Evolutionary conservation across 1,140 invertebrate genomes (phyloP).

Genomic region (Cotesia chilonis): DNA sequence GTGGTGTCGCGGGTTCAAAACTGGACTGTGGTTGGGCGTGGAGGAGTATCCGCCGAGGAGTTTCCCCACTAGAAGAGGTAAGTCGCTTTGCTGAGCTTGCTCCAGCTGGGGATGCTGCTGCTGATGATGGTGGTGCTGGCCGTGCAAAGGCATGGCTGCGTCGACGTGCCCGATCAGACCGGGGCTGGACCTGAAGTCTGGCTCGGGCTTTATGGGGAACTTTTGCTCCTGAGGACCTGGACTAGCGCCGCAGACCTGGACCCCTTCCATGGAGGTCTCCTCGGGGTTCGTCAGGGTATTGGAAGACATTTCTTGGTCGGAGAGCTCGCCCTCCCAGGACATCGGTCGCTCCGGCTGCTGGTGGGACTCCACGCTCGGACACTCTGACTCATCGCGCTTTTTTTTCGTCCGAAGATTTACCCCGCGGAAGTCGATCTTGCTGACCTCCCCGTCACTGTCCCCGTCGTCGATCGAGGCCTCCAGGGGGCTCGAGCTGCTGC

Average conservation of each 20-base stretch:
- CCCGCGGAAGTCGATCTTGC: constrained; percentile 68
- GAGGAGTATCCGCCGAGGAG: constrained; percentile 71
- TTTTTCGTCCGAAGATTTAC: constrained; percentile 69
- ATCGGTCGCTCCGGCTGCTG: constrained; percentile 76
- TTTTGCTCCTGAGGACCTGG: constrained; percentile 60
- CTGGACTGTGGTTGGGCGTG: constrained; percentile 73
- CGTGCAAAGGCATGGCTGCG: constrained; percentile 48
- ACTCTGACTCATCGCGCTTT: constrained; percentile 57
- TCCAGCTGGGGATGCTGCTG: constrained; percentile 48
- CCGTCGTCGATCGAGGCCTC: constrained; percentile 60
- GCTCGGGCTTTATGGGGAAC: constrained; percentile 61
- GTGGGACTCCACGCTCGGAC: constrained; percentile 52
- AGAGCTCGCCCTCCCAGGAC: constrained; percentile 91
- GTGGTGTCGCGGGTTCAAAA: constrained; percentile 71
- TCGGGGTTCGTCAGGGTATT: constrained; percentile 65
- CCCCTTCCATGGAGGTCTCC: constrained; percentile 67
- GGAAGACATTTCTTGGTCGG: constrained; percentile 75
- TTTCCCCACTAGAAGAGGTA: constrained; percentile 72
- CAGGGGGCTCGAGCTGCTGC: constrained; percentile 44
- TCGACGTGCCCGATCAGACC: constrained; percentile 57
- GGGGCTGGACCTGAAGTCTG: constrained; percentile 62
- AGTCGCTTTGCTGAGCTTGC: constrained; percentile 63
- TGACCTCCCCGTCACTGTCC: constrained; percentile 68
- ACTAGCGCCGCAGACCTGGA: constrained; percentile 62
- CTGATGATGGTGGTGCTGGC: constrained; percentile 50